A percentile compares a stretch with the other conserved stretches of the same genome.
These are phyloP conservation scores for Cyprinodon variegatus DNA, from an alignment of 2,113 vertebrate species.

Conservation along the genomic window DNA sequence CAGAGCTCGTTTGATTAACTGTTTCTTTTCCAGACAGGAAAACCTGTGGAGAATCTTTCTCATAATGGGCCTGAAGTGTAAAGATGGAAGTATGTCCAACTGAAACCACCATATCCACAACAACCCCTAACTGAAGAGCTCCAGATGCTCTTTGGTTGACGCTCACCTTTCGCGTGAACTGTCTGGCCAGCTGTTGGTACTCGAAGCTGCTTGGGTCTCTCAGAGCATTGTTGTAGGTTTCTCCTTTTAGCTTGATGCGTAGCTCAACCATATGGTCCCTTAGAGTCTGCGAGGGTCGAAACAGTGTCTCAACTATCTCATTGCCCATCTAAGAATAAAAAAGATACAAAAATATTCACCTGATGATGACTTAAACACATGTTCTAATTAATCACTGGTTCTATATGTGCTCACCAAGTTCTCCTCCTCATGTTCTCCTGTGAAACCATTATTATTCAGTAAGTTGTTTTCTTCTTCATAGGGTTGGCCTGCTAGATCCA, in stretches of 20 bases:
- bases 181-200: slow-evolving; percentile 78
- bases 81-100: too few species aligned
- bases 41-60: too few species aligned
- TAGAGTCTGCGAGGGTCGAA: slow-evolving; percentile 65
- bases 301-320: slow-evolving; percentile 81
- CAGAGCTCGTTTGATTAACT: too few species aligned
- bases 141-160: not conserved
- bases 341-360: not conserved
- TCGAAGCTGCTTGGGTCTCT: slow-evolving; percentile 78
- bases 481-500: slow-evolving; percentile 14
- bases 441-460: slow-evolving; percentile 53
- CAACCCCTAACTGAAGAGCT: not conserved
- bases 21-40: too few species aligned
- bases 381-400: not conserved
- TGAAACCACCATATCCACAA: not conserved
- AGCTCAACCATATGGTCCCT: slow-evolving; percentile 88
- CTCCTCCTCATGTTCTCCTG: slow-evolving; percentile 41
- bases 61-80: too few species aligned
- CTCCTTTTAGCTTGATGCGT: slow-evolving; percentile 83
- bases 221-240: slow-evolving; percentile 82
- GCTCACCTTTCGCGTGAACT: slow-evolving; percentile 85
- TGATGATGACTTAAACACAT: not conserved
- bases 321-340: slow-evolving; percentile 83
- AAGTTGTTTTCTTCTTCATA: slow-evolving; percentile 11
- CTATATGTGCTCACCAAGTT: slow-evolving; percentile 56